Percentiles rank a stretch among this genome's conserved stretches.
These are phyloP conservation scores for Pteronura brasiliensis DNA, from an alignment of 2,113 vertebrate genomes.

Conservation along the genomic window DNA sequence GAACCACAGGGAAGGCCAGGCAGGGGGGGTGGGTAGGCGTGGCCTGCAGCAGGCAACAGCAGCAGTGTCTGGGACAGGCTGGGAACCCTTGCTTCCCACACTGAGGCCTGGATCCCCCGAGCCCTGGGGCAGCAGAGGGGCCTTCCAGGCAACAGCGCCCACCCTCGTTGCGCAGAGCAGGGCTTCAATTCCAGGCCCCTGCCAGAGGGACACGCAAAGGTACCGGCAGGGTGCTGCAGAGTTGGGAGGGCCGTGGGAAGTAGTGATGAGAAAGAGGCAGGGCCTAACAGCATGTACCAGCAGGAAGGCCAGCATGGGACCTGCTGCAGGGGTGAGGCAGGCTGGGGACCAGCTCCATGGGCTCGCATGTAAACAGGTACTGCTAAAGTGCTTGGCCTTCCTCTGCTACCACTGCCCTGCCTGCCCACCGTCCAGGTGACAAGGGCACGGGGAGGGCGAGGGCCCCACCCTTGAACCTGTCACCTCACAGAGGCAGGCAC, in stretches of 20 bases:
- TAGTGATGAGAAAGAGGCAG: background rate
- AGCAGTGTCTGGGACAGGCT: background rate
- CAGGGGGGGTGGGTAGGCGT: background rate
- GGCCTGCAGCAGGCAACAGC: background rate
- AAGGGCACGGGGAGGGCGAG: background rate
- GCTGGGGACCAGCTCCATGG: background rate
- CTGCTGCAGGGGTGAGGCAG: background rate
- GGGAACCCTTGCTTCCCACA: background rate
- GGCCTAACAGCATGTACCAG: background rate
- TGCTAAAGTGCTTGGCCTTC: slow-evolving; percentile 62
- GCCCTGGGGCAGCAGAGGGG: background rate
- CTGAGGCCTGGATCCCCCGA: background rate
- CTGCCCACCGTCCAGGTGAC: rapidly evolving
- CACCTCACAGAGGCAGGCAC: background rate
- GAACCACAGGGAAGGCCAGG: background rate
- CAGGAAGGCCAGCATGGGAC: background rate
- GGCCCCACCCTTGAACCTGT: background rate
- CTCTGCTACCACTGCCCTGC: background rate
- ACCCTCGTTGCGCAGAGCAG: background rate
- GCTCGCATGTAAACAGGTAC: slow-evolving; percentile 53
- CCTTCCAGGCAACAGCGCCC: background rate
- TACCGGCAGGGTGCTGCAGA: background rate
- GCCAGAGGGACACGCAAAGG: background rate
- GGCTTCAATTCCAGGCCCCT: background rate
- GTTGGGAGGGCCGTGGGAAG: background rate